Evolutionary conservation across 2,888 invertebrate genomes (phyloP).

Genomic region (Escarpia spicata): DNA sequence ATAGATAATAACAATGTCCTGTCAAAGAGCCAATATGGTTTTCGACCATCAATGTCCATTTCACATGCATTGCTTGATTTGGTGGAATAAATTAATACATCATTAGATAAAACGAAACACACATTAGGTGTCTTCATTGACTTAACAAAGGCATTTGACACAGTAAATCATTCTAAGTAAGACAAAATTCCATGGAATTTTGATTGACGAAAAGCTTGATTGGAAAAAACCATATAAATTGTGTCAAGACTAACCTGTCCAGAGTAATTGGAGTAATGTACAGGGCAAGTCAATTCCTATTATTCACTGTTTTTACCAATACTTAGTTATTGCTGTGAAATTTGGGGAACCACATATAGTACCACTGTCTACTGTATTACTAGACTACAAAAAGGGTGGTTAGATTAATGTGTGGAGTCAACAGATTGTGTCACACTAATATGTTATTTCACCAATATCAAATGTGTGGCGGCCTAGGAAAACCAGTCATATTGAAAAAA

Average conservation of each 20-base stretch:
- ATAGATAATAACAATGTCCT: background rate
- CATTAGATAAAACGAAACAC: background rate
- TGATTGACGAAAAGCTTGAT: background rate
- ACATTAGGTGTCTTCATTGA: background rate
- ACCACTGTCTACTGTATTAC: no score
- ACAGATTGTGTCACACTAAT: no score
- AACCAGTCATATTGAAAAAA: no score
- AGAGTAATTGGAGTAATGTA: background rate
- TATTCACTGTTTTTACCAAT: no score
- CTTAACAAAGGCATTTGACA: background rate
- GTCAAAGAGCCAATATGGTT: background rate
- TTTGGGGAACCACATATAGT: no score
- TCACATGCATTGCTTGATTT: background rate
- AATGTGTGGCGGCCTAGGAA: no score
- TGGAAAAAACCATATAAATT: background rate
- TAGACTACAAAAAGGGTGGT: no score
- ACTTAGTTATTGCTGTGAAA: no score
- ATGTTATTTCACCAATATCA: no score
- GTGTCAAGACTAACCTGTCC: background rate
- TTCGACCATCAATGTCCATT: background rate
- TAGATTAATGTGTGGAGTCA: no score
- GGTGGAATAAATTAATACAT: background rate
- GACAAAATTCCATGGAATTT: background rate
- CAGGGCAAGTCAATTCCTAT: background rate
- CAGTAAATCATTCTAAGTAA: background rate